Conservation (phyloP, 2,888 invertebrate species). For the Baccha elongata region DNA sequence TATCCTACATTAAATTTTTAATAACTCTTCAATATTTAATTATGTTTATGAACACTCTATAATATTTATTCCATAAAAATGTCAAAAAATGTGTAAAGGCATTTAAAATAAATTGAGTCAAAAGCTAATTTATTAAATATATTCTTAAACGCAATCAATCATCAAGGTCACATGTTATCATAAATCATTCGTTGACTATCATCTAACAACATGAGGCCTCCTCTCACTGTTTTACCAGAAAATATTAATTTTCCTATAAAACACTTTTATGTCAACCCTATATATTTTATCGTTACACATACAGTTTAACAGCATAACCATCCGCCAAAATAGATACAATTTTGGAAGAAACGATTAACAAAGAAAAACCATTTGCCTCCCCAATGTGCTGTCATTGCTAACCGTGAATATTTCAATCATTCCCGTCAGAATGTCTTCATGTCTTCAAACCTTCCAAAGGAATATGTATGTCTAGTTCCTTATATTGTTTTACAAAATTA, state of each 20-base stretch:
- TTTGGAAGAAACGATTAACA: conserved; percentile 15
- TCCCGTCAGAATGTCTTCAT: not conserved
- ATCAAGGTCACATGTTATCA: conserved; percentile 20
- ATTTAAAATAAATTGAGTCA: too few species aligned
- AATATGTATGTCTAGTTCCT: too few species aligned
- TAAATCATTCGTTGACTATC: conserved; percentile 28
- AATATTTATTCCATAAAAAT: too few species aligned
- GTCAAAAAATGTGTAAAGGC: too few species aligned
- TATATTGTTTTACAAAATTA: too few species aligned
- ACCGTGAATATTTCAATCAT: not conserved
- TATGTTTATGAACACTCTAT: too few species aligned
- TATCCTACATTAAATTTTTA: too few species aligned
- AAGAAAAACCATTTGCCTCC: not conserved
- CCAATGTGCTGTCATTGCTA: not conserved
- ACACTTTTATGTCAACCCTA: conserved; percentile 25
- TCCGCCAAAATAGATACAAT: conserved; percentile 23
- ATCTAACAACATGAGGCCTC: not conserved
- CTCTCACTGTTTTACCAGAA: not conserved
- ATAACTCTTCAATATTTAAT: too few species aligned
- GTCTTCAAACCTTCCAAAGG: not conserved
- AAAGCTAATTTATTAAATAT: too few species aligned
- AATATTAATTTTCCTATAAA: conserved; percentile 28
- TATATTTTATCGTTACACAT: conserved; percentile 3
- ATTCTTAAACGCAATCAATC: conserved; percentile 30
- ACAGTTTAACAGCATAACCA: not conserved